These are phyloP conservation scores for Stegodyphus mimosarum DNA, from an alignment of 1,140 invertebrate genomes.

Conservation along the genomic window DNA sequence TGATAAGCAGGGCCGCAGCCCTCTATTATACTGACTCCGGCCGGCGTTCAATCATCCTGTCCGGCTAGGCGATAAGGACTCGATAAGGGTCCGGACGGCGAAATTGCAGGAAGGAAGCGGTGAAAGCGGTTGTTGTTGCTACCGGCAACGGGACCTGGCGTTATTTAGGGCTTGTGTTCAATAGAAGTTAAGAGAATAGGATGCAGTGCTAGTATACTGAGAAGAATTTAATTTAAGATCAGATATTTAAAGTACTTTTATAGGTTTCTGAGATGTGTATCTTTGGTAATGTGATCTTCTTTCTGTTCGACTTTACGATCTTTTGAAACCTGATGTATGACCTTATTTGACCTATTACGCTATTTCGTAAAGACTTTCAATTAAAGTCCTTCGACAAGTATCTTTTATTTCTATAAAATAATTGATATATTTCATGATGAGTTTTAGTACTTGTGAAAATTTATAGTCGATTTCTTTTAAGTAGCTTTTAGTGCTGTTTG, in stretches of 20 bases:
- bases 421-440: too few relatives aligned
- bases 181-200: background rate
- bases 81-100: constrained; percentile 34
- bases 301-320: too few relatives aligned
- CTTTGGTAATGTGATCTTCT: background rate
- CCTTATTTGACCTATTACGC: too few relatives aligned
- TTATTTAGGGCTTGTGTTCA: background rate
- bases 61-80: constrained; percentile 43
- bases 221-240: constrained; percentile 6
- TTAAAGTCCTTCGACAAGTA: too few relatives aligned
- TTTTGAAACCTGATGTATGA: too few relatives aligned
- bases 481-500: too few relatives aligned
- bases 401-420: too few relatives aligned
- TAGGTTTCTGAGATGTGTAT: background rate
- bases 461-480: too few relatives aligned
- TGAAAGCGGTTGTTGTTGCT: constrained; percentile 59
- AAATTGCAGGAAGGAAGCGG: constrained; percentile 61
- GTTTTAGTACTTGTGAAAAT: too few relatives aligned
- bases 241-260: background rate
- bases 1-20: constrained; percentile 21
- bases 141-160: constrained; percentile 28
- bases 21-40: constrained; percentile 38
- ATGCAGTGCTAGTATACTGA: background rate
- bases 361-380: too few relatives aligned
- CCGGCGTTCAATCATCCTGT: constrained; percentile 59